A percentile compares a stretch with the other conserved stretches of the same genome.
These are phyloP conservation scores for Apus apus DNA, from an alignment of 2,113 vertebrate genomes.

Conservation along the genomic window DNA sequence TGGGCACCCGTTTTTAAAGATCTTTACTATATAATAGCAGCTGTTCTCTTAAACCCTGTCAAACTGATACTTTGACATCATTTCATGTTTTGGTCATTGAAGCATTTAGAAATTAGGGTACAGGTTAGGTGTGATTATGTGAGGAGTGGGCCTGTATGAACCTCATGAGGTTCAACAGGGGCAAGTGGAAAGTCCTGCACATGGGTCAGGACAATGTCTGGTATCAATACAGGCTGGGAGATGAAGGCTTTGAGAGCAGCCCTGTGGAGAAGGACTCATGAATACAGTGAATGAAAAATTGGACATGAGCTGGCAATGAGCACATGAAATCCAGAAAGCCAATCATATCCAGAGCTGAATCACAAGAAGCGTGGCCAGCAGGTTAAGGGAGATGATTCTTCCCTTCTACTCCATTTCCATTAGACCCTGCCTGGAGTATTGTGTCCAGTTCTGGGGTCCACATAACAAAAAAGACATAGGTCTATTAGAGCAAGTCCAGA, in stretches of 20 bases:
- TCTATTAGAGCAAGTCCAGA: neutral
- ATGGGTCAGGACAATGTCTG: rapidly evolving
- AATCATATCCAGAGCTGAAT: rapidly evolving
- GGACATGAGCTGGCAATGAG: rapidly evolving
- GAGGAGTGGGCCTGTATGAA: neutral
- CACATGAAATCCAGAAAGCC: neutral
- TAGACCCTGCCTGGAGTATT: neutral
- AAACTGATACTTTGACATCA: neutral
- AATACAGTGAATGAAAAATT: neutral
- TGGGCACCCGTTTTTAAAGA: neutral
- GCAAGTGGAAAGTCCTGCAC: neutral
- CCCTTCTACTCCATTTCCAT: rapidly evolving
- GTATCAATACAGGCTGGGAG: neutral
- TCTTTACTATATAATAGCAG: neutral
- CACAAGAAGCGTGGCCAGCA: neutral
- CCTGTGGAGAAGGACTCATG: neutral
- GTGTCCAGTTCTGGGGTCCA: rapidly evolving
- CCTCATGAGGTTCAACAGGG: neutral
- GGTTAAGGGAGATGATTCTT: neutral
- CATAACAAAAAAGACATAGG: no score
- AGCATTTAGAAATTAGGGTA: neutral
- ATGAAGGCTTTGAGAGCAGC: neutral
- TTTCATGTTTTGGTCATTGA: neutral
- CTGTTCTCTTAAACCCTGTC: neutral
- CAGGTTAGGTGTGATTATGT: neutral